These are phyloP conservation scores for Steinernema khuongi DNA, from an alignment of 1,140 invertebrate genomes.

Conservation along the genomic window DNA sequence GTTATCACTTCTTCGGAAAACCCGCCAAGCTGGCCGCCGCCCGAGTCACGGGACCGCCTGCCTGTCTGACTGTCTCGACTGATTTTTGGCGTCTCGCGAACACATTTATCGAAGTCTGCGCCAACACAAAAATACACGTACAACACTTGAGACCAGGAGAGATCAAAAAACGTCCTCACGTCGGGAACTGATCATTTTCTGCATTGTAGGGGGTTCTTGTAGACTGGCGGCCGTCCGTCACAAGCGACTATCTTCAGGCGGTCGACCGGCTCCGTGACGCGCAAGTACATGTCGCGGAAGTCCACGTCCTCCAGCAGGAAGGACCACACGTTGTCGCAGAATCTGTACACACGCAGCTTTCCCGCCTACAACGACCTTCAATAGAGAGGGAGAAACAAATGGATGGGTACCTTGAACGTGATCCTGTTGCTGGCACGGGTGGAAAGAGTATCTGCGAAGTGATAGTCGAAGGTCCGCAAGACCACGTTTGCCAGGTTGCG, in stretches of 20 bases:
- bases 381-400: not conserved
- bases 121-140: no score
- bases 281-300: constrained; percentile 79
- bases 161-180: no score
- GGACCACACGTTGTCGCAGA: constrained; percentile 99
- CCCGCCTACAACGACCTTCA: constrained; percentile 74
- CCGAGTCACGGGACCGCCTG: no score
- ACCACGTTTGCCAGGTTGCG: constrained; percentile 79
- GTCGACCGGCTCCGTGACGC: constrained; percentile 66
- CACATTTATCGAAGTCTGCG: no score
- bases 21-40: no score
- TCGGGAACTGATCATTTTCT: no score
- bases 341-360: constrained; percentile 94
- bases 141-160: no score
- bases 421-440: constrained; percentile 49
- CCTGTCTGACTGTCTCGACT: no score
- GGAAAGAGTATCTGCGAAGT: constrained; percentile 88
- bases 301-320: constrained; percentile 97
- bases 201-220: not conserved
- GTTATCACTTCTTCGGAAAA: no score
- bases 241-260: constrained; percentile 99
- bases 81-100: no score
- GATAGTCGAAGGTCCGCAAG: constrained; percentile 89
- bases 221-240: constrained; percentile 69
- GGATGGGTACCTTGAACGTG: constrained; percentile 45